Evolutionary conservation across 2,888 invertebrate species (phyloP), one percentile per base, ranked within the genome.

Genomic region (Cerastis leucographa): DNA sequence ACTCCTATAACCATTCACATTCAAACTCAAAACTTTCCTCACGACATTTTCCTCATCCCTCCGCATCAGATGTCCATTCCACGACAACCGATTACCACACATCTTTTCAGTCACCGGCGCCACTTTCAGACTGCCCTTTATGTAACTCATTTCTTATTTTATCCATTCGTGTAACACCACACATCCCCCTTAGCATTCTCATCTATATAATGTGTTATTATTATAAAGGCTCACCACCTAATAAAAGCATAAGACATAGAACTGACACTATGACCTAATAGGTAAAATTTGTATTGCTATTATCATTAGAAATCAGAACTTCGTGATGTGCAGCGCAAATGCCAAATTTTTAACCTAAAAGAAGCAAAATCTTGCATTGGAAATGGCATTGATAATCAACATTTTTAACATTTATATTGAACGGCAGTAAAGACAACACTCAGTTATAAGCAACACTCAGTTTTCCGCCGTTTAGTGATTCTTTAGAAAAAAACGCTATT

Each of bases 361-460:
- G 2, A 14, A 42, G 0, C 51, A n/a, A 2, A 54, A 25, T 40
- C 12, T 19, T 51, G 7, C n/a, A 6, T 51, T 1, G 8, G 29
- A 61, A 64, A 64, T n/a, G 22, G 0, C 9, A 25, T 65, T 44
- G 25, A 25, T 8, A 40, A 40, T 22, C 9, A 9, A 35, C 9
- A 14, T 14, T 29, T 29, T 29, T 17, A 8, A 59, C 17, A 29
- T 59, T 59, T 59, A 17, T 59, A 7, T 14, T 59, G 2, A 19
- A 35, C 8, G 9, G 9, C 17, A 35, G 29, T 9, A 8, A 59
- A 29, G 35, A 11, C 11, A 61, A 51, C 6, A 19, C 19, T 40
- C 40, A 3, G 9, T 6, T 49, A 11, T 25, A 0, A 0, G 17
- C 7, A n/a, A n/a, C n/a, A n/a, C n/a, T n/a, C n/a, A n/a, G n/a